phyloP scores from a whole-genome alignment of 1,140 invertebrate genomes.

The Rhyzopertha dominica region DNA sequence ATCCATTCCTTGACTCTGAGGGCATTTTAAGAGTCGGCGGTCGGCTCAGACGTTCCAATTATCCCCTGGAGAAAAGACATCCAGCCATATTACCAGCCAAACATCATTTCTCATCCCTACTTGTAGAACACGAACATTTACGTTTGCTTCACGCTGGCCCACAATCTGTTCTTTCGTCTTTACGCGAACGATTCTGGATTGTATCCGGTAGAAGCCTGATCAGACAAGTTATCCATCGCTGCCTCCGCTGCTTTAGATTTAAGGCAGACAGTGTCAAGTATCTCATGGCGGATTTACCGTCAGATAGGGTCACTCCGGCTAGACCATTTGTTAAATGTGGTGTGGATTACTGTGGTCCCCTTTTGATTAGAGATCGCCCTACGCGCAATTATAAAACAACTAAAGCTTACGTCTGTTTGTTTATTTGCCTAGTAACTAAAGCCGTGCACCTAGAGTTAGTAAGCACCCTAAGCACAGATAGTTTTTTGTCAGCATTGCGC shows the following conservation, averaged over 20 bases:
- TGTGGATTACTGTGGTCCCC: constrained; percentile 38
- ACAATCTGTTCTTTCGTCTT: constrained; percentile 21
- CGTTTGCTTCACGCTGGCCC: constrained; percentile 27
- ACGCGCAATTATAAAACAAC: constrained; percentile 13
- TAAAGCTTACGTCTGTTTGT: constrained; percentile 44
- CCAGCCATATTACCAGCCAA: constrained; percentile 31
- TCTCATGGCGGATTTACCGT: constrained; percentile 41
- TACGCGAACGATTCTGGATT: constrained; percentile 27
- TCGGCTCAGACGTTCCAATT: constrained; percentile 24
- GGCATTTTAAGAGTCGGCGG: constrained; percentile 38
- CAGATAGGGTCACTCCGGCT: constrained; percentile 20
- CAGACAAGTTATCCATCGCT: constrained; percentile 23
- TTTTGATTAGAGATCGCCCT: constrained; percentile 26
- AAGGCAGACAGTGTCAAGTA: constrained; percentile 11
- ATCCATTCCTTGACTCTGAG: constrained; percentile 39
- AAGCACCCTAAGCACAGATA: constrained; percentile 36
- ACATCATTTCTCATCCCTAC: constrained; percentile 15
- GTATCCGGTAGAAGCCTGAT: constrained; percentile 24
- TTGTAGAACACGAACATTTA: constrained; percentile 25
- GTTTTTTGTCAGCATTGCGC: constrained; percentile 41
- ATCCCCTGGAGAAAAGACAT: constrained; percentile 33
- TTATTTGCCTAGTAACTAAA: constrained; percentile 41
- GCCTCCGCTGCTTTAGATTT: constrained; percentile 20
- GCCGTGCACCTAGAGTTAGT: constrained; percentile 47
- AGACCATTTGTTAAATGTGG: constrained; percentile 37